Conservation (phyloP, 2,797 vertebrate genomes). For the Amblyraja radiata region DNA sequence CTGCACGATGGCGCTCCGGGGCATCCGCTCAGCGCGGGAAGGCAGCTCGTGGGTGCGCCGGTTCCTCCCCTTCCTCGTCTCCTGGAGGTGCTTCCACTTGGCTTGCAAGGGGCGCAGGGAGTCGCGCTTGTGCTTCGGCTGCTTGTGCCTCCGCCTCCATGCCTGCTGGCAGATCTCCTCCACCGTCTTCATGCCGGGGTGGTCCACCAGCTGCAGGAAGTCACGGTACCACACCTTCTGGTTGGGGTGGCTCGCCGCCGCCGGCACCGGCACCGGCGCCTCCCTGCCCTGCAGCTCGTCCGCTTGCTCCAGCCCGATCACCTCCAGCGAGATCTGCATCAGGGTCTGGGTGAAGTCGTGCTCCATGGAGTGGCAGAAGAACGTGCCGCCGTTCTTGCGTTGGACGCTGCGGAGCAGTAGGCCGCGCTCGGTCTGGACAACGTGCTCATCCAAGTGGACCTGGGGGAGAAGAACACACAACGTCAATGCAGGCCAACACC, state of each 20-base stretch:
- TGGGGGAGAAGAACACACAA: constrained; percentile 45
- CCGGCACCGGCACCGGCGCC: constrained; percentile 48
- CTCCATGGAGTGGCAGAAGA: constrained; percentile 80
- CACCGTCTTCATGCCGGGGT: constrained; percentile 68
- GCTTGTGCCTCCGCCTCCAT: constrained; percentile 67
- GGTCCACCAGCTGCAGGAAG: constrained; percentile 91
- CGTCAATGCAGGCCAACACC: neutral
- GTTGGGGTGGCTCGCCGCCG: constrained; percentile 47
- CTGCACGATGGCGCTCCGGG: constrained; percentile 62
- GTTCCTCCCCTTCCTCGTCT: constrained; percentile 72
- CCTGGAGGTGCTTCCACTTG: constrained; percentile 71
- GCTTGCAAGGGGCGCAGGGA: neutral
- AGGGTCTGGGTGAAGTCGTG: constrained; percentile 86
- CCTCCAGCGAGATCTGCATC: constrained; percentile 73
- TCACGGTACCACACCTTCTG: constrained; percentile 89
- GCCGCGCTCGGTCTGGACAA: constrained; percentile 69
- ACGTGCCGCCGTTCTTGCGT: constrained; percentile 69
- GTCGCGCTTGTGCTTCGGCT: constrained; percentile 43
- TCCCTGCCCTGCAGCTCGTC: constrained; percentile 52
- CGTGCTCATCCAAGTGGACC: constrained; percentile 72
- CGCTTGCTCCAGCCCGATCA: constrained; percentile 61
- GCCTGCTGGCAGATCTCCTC: constrained; percentile 80
- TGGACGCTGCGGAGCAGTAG: constrained; percentile 73
- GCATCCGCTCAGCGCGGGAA: constrained; percentile 67
- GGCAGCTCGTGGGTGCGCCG: constrained; percentile 76